Conservation (phyloP, 2,888 invertebrate species). For the Thelaira solivaga region DNA sequence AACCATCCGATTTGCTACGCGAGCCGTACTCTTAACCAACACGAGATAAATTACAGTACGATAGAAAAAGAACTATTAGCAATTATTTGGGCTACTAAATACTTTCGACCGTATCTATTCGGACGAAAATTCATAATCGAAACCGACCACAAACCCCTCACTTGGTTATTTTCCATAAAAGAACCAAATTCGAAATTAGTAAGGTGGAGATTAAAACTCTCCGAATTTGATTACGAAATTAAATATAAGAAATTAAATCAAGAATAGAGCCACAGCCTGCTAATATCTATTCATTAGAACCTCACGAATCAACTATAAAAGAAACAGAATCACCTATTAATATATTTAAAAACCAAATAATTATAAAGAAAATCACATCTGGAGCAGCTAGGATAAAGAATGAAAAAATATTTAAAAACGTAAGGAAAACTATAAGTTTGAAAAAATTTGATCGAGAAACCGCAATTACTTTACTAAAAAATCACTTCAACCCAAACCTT, state of each 20-base stretch:
- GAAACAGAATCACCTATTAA: constrained; percentile 12
- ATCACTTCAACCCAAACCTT: constrained; percentile 7
- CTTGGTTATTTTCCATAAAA: constrained; percentile 45
- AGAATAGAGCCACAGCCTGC: constrained; percentile 23
- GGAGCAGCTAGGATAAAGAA: constrained; percentile 10
- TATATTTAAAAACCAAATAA: constrained; percentile 15
- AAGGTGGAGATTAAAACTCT: constrained; percentile 46
- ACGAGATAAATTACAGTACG: constrained; percentile 49
- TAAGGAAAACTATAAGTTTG: background rate
- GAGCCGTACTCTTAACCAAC: constrained; percentile 42
- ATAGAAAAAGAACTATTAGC: constrained; percentile 41
- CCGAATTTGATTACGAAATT: constrained; percentile 50
- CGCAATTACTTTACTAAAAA: constrained; percentile 5
- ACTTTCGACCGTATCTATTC: constrained; percentile 46
- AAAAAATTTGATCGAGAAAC: background rate
- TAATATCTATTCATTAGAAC: constrained; percentile 19
- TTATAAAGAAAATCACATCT: constrained; percentile 11
- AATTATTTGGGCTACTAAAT: constrained; percentile 42
- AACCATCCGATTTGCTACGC: constrained; percentile 37
- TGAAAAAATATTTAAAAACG: constrained; percentile 7
- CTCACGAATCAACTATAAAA: constrained; percentile 1
- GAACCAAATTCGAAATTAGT: constrained; percentile 47
- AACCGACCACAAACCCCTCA: constrained; percentile 41
- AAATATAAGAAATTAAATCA: constrained; percentile 19
- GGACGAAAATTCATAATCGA: constrained; percentile 29